Evolutionary conservation across 2,888 invertebrate genomes (phyloP).

Genomic region (Fabriciana adippe): DNA sequence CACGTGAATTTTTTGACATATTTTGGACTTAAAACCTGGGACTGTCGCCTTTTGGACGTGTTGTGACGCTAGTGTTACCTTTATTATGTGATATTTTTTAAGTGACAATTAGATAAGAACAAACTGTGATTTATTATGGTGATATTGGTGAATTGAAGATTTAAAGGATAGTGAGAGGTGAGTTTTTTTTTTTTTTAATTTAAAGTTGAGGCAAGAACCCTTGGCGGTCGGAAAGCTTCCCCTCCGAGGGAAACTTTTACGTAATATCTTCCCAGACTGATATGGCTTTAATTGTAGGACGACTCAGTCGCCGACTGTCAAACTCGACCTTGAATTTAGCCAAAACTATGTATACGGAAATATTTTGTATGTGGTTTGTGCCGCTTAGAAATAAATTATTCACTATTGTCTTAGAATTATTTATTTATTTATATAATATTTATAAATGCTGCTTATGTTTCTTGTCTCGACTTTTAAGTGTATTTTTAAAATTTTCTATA

Average conservation of each 20-base stretch:
- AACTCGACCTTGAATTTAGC: conserved; percentile 72
- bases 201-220: conserved; percentile 52
- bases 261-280: conserved; percentile 61
- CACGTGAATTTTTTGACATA: conserved; percentile 75
- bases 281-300: conserved; percentile 60
- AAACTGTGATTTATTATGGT: conserved; percentile 81
- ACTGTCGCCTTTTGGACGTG: conserved; percentile 80
- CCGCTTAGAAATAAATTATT: conserved; percentile 38
- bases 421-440: not conserved
- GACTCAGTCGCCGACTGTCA: conserved; percentile 66
- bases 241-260: conserved; percentile 59
- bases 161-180: conserved; percentile 73
- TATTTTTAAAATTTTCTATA: too few relatives aligned
- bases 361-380: conserved; percentile 64
- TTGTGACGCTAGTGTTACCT: conserved; percentile 81
- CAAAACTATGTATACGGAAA: conserved; percentile 75
- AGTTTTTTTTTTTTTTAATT: conserved; percentile 49
- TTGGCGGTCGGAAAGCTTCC: conserved; percentile 41
- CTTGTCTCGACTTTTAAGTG: too few relatives aligned
- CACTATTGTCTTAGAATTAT: conserved; percentile 19
- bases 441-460: too few relatives aligned
- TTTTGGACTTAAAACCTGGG: conserved; percentile 73
- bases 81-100: conserved; percentile 77
- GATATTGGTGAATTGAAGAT: conserved; percentile 75
- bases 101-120: conserved; percentile 79